phyloP scores from a whole-genome alignment of 2,113 vertebrate genomes.

The Cervus canadensis region DNA sequence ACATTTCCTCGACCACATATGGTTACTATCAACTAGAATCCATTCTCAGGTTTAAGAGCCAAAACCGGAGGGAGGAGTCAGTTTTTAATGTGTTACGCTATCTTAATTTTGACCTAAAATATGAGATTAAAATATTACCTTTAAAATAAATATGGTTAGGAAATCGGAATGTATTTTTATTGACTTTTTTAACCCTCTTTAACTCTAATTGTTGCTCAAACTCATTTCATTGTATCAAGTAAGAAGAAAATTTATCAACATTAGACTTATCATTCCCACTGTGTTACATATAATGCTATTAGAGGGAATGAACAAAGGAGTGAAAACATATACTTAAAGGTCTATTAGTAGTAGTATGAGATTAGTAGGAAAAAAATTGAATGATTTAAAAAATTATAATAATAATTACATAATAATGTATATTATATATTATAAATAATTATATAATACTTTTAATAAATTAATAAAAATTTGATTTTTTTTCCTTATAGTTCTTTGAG shows the following conservation, averaged over 20 bases:
- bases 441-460: neutral
- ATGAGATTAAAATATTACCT: neutral
- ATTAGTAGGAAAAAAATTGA: neutral
- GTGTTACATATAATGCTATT: neutral
- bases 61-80: neutral
- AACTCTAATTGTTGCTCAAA: neutral
- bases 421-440: neutral
- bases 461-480: neutral
- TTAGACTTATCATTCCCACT: neutral
- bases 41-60: neutral
- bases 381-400: neutral
- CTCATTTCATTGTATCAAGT: neutral
- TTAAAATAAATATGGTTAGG: neutral
- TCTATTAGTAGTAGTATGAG: neutral
- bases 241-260: neutral
- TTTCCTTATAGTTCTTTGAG: neutral
- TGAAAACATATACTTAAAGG: neutral
- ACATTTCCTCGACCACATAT: neutral
- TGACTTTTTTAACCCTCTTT: neutral
- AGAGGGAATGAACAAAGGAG: neutral
- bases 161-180: neutral
- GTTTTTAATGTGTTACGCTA: neutral
- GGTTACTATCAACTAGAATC: constrained; percentile 14
- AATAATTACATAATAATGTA: neutral
- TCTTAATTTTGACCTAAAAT: neutral